Percentiles rank a stretch among this genome's conserved stretches.
Evolutionary conservation across 2,797 vertebrate species (phyloP).

Genomic region (Propithecus perrieri): DNA sequence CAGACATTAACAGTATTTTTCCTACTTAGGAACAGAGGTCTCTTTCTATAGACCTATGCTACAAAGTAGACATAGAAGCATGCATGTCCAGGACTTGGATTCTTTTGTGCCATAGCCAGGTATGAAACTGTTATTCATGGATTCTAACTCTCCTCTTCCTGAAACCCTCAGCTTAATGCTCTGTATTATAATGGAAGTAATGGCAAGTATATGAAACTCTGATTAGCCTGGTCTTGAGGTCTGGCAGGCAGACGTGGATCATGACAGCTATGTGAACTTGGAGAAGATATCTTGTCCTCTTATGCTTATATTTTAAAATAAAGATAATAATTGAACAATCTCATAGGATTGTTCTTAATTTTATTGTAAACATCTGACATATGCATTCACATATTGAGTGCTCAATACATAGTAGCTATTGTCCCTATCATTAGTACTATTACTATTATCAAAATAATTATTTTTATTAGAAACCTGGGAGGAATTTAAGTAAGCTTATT

Average conservation of each 20-base stretch:
- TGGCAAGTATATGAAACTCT: not conserved
- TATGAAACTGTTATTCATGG: not conserved
- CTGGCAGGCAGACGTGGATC: not conserved
- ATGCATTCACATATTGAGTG: not conserved
- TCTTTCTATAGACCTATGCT: not conserved
- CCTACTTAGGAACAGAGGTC: not conserved
- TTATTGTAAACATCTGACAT: not conserved
- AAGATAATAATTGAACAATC: not conserved
- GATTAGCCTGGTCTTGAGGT: not conserved
- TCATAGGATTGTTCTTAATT: not conserved
- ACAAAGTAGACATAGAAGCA: not conserved
- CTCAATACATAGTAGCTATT: not conserved
- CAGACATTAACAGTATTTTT: not conserved
- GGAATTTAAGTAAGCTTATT: not conserved
- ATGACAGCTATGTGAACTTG: not conserved
- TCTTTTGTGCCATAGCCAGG: not conserved
- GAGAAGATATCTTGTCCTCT: not conserved
- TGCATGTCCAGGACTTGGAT: not conserved
- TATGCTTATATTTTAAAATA: not conserved
- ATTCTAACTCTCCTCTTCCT: not conserved
- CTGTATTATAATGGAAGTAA: not conserved
- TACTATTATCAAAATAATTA: constrained; percentile 32
- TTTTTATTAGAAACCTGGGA: not conserved
- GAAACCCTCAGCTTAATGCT: not conserved
- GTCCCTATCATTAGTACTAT: not conserved